Base-by-base conservation (phyloP, 2,888 invertebrate genomes). In the Agrotis segetum region DNA sequence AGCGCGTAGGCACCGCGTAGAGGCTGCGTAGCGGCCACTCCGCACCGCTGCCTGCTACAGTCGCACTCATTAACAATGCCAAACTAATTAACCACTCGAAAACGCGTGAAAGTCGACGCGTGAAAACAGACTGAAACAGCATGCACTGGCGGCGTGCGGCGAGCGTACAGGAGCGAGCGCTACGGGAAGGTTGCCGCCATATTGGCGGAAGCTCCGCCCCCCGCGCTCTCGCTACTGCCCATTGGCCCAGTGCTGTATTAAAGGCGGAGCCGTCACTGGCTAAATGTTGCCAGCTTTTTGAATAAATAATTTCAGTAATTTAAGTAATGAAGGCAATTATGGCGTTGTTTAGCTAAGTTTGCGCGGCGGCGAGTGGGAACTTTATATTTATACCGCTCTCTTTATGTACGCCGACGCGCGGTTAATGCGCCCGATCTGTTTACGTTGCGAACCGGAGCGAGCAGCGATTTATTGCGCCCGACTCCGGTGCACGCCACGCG, bases 281-380 rank as follows among this genome's bases (percentile, higher is more conserved):
- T 91, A 92, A 95, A 95, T 96, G 96, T 96, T 96, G 96, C 96
- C 96, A 96, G 96, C 95, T 96, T 96, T 96, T 95, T 96, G 96
- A 96, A 96, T 96, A 96, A 96, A 96, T 96, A 96, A 96, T 96
- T 96, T 96, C 95, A 94, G 96, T 96, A 96, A 96, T 96, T 96
- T 96, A 96, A 96, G 96, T 96, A 96, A 96, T 96, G 96, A 96
- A 96, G 96, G 96, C 96, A 96, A 96, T 96, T 96, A 96, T 96
- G 96, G 96, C 95, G 96, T 96, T 96, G 96, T 96, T 96, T 96
- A 96, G 96, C 96, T 96, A 96, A 96, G 96, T 96, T 96, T 93
- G 96, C 94, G 95, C 94, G 94, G 94, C 94, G 92, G 94, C 93
- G 94, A 92, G 92, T 92, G 93, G 92, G 94, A 96, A 96, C 96